Conservation (phyloP, 2,888 invertebrate species). For the Amphipoea lucens region DNA sequence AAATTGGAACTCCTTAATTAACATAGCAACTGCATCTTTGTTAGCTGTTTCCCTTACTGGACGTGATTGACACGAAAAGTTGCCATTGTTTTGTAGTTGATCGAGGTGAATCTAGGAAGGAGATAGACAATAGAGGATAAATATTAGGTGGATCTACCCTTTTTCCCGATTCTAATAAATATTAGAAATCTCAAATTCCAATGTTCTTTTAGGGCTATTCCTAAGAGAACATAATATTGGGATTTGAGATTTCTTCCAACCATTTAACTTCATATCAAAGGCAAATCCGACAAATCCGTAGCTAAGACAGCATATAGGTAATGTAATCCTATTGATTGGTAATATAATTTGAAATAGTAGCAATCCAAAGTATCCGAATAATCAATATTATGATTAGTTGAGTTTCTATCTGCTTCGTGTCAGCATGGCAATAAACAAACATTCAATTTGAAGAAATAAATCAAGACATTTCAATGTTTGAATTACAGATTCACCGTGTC, state of each 20-base stretch:
- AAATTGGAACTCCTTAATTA: conserved; percentile 34
- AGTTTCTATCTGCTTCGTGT: conserved; percentile 9
- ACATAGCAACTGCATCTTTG: conserved; percentile 36
- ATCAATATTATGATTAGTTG: neutral
- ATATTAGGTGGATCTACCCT: neutral
- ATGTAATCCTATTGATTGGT: neutral
- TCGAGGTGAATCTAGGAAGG: neutral
- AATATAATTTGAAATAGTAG: neutral
- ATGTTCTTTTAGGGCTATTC: neutral
- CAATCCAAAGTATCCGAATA: neutral
- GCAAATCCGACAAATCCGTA: neutral
- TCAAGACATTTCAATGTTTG: conserved; percentile 42
- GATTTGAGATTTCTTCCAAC: neutral
- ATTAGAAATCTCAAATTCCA: no score
- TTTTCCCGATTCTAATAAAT: no score
- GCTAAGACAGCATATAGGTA: neutral
- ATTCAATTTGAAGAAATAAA: conserved; percentile 44
- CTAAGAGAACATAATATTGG: neutral
- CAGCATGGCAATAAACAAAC: conserved; percentile 30
- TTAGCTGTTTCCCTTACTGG: neutral
- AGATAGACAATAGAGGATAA: neutral
- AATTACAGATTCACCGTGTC: conserved; percentile 39
- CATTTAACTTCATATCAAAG: neutral
- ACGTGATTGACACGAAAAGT: conserved; percentile 15
- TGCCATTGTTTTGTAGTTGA: conserved; percentile 17